A percentile compares a stretch with the other conserved stretches of the same genome.
These are phyloP conservation scores for Pyrocoelia pectoralis DNA, from an alignment of 2,888 invertebrate genomes.

Conservation along the genomic window DNA sequence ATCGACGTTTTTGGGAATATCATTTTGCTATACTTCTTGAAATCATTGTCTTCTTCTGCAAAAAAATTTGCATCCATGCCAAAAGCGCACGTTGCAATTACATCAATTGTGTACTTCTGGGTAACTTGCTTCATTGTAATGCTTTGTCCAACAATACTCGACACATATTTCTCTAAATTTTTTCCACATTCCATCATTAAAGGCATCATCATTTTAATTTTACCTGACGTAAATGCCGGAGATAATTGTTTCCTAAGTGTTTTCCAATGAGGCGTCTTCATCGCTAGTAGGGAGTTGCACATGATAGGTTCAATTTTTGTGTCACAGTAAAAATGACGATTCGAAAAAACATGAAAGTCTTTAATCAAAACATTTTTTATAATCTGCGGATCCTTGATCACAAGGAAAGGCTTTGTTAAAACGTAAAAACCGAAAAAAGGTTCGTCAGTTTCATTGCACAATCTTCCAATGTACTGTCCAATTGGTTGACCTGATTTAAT, in stretches of 20 bases:
- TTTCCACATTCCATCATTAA: slow-evolving; percentile 58
- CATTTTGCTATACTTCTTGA: slow-evolving; percentile 47
- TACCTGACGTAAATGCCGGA: slow-evolving; percentile 65
- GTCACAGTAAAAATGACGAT: slow-evolving; percentile 58
- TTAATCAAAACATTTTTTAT: slow-evolving; percentile 61
- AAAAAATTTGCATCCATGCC: background rate
- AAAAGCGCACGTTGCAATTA: slow-evolving; percentile 55
- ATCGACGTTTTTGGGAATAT: slow-evolving; percentile 47
- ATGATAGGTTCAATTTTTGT: slow-evolving; percentile 58
- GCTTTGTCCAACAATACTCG: slow-evolving; percentile 3
- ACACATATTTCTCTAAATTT: slow-evolving; percentile 45
- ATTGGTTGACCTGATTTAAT: slow-evolving; percentile 50
- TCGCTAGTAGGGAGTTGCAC: slow-evolving; percentile 57
- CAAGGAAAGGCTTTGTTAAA: slow-evolving; percentile 60
- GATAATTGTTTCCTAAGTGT: slow-evolving; percentile 62
- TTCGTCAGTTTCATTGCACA: slow-evolving; percentile 47
- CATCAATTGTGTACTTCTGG: slow-evolving; percentile 56
- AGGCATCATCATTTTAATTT: slow-evolving; percentile 63
- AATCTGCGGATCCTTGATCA: slow-evolving; percentile 60
- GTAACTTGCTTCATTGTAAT: slow-evolving; percentile 44
- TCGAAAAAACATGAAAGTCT: slow-evolving; percentile 61
- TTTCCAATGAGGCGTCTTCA: slow-evolving; percentile 64
- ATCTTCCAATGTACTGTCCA: slow-evolving; percentile 47
- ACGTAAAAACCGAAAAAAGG: slow-evolving; percentile 62
- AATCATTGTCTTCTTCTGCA: slow-evolving; percentile 21